phyloP scores from a whole-genome alignment of 2,888 invertebrate species.

The Catocala fraxini region DNA sequence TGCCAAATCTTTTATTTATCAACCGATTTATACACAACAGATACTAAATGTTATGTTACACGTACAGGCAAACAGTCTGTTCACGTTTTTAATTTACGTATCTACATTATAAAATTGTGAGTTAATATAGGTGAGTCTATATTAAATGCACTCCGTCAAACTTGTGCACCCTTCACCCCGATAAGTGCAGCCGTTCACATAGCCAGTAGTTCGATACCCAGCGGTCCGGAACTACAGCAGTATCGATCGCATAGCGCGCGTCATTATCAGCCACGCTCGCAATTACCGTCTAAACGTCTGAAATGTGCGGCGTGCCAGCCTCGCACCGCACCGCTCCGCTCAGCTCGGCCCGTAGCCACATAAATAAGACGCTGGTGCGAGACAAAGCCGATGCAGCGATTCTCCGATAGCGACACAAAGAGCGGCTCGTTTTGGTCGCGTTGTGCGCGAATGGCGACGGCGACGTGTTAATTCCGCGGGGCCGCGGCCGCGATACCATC shows the following conservation, averaged over 20 bases:
- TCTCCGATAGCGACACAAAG: constrained; percentile 57
- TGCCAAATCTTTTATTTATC: no score
- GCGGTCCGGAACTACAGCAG: background rate
- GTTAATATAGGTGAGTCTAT: no score
- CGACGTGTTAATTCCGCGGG: constrained; percentile 64
- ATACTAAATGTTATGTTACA: no score
- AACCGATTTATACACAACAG: no score
- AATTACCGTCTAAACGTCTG: constrained; percentile 44
- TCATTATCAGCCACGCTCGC: constrained; percentile 37
- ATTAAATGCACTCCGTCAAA: no score
- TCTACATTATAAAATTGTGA: no score
- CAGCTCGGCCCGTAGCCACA: constrained; percentile 20
- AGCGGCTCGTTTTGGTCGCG: constrained; percentile 49
- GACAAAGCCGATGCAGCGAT: constrained; percentile 49
- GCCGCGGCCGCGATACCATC: constrained; percentile 41
- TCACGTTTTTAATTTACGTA: no score
- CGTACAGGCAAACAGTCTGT: no score
- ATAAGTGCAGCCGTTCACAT: background rate
- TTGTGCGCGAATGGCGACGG: constrained; percentile 24
- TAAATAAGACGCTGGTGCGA: constrained; percentile 51
- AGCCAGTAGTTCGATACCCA: background rate
- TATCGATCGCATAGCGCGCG: constrained; percentile 16
- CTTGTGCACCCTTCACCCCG: no score
- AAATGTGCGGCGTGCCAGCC: constrained; percentile 26
- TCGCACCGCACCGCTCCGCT: background rate